A percentile compares a stretch with the other conserved stretches of the same genome.
Evolutionary conservation across 2,888 invertebrate genomes (phyloP).

Genomic region (Dasysyrphus albostriatus): DNA sequence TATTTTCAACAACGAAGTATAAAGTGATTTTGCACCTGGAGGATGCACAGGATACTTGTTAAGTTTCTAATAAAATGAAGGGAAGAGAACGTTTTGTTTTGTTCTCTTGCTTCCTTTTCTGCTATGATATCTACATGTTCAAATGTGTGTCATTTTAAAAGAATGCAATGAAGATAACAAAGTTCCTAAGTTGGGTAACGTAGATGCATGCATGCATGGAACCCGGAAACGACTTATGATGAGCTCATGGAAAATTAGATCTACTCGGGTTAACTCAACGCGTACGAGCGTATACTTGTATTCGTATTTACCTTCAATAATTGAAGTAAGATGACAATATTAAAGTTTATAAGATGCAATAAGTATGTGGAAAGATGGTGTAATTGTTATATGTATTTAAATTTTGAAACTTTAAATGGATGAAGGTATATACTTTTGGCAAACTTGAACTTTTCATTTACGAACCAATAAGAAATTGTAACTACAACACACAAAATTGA

Average conservation of each 20-base stretch:
- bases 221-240: slow-evolving; percentile 35
- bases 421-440: neutral
- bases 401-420: slow-evolving; percentile 11
- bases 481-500: too few relatives aligned
- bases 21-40: slow-evolving; percentile 48
- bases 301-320: neutral
- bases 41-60: slow-evolving; percentile 34
- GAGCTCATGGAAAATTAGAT: slow-evolving; percentile 35
- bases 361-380: neutral
- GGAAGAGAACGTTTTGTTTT: slow-evolving; percentile 32
- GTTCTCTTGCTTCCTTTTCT: slow-evolving; percentile 8
- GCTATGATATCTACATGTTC: neutral
- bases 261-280: neutral
- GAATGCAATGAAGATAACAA: slow-evolving; percentile 24
- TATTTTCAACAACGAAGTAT: slow-evolving; percentile 6
- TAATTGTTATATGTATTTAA: slow-evolving; percentile 21
- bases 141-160: slow-evolving; percentile 5
- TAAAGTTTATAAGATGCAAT: neutral
- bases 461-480: too few relatives aligned
- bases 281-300: neutral
- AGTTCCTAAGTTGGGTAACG: neutral
- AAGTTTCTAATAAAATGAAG: slow-evolving; percentile 38
- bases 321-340: neutral
- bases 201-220: neutral
- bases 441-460: too few relatives aligned